phyloP scores from a whole-genome alignment of 2,888 invertebrate species.

The Noctuana brunneofusca region DNA sequence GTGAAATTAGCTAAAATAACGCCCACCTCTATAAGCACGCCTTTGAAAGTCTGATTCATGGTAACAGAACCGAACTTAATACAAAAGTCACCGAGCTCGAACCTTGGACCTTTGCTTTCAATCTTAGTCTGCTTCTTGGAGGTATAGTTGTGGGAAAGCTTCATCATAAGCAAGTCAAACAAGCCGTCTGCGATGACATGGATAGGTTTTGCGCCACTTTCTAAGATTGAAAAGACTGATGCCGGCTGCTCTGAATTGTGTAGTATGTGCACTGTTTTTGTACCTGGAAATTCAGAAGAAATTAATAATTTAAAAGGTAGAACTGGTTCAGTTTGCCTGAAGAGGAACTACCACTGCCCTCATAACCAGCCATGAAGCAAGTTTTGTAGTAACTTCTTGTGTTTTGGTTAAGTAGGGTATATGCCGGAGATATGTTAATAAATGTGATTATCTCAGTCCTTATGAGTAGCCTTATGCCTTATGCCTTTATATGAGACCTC shows the following conservation, averaged over 20 bases:
- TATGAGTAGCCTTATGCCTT: too few species aligned
- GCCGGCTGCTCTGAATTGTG: constrained; percentile 98
- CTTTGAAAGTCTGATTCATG: constrained; percentile 96
- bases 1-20: background rate
- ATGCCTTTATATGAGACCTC: too few species aligned
- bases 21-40: constrained; percentile 93
- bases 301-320: too few species aligned
- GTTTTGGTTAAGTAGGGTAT: too few species aligned
- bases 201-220: constrained; percentile 92
- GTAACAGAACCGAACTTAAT: constrained; percentile 96
- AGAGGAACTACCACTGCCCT: too few species aligned
- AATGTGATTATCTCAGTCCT: too few species aligned
- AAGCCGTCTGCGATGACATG: constrained; percentile 95
- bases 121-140: constrained; percentile 95
- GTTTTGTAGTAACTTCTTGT: too few species aligned
- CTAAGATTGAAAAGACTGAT: constrained; percentile 95
- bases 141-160: constrained; percentile 93
- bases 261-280: constrained; percentile 94
- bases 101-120: constrained; percentile 94
- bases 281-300: constrained; percentile 73
- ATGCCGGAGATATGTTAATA: too few species aligned
- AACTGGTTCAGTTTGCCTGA: too few species aligned
- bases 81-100: constrained; percentile 95
- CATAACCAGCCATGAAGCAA: too few species aligned
- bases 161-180: constrained; percentile 95